Evolutionary conservation across 1,140 invertebrate species (phyloP).

Genomic region (Drosophila kurseongensis): DNA sequence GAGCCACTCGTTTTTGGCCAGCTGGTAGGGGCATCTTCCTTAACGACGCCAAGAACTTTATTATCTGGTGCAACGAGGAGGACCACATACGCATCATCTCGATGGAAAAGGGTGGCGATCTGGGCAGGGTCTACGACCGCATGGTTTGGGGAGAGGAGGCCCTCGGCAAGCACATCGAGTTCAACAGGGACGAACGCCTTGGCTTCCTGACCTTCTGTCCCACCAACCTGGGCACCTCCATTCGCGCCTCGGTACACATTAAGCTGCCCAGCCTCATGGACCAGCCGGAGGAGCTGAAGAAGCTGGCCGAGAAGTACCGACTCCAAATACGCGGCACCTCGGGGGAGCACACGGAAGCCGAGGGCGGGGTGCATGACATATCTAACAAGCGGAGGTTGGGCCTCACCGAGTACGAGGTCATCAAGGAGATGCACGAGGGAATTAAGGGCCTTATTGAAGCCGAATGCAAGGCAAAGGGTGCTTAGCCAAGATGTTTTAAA

Average conservation of each 20-base stretch:
- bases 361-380: conserved; percentile 96
- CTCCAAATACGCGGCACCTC: conserved; percentile 96
- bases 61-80: conserved; percentile 99
- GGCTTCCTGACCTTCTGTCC: conserved; percentile 99
- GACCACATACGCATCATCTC: conserved; percentile 98
- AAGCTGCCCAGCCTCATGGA: conserved; percentile 96
- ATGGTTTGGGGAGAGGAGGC: conserved; percentile 95
- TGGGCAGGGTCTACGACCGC: conserved; percentile 94
- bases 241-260: conserved; percentile 98
- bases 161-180: conserved; percentile 94
- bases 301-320: conserved; percentile 94
- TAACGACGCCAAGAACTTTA: conserved; percentile 97
- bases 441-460: conserved; percentile 93
- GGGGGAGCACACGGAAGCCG: conserved; percentile 96
- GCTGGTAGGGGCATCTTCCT: conserved; percentile 97
- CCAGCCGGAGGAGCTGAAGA: conserved; percentile 93
- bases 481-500: not conserved
- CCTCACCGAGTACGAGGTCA: conserved; percentile 93
- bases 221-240: conserved; percentile 98
- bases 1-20: conserved; percentile 96
- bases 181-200: conserved; percentile 94
- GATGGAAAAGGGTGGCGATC: conserved; percentile 98
- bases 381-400: conserved; percentile 95
- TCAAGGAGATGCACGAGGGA: conserved; percentile 95
- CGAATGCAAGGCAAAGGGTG: conserved; percentile 84